Base-by-base conservation (phyloP, 2,113 vertebrate species). In the Antennarius striatus region DNA sequence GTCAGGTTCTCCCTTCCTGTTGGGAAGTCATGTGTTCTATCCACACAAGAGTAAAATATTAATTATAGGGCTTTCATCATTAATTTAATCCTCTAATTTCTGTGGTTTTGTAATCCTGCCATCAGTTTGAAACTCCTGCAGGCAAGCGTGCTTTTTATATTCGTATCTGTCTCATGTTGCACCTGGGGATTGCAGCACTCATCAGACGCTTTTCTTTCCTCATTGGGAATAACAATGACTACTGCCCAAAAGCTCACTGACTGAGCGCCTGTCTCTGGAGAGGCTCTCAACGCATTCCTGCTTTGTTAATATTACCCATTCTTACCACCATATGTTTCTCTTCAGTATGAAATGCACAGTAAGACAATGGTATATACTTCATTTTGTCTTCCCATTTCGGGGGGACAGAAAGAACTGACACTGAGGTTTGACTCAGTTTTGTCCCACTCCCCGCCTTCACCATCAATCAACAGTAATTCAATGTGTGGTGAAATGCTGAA, bases 191-290 rank as follows among this genome's bases (percentile, higher is more conserved):
- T 40, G 39, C 5, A 40, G 39, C 22, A 22, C 77, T 80, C 63
- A 64, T 79, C 57, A 77, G 62, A 78, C 22, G 11, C 59, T 60
- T 78, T 59, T 55, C 50, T 56, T 32, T 56, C 55, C 77, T 70
- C 58, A 56, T 54, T 45, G 47, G 62, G 52, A 59, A 39, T 28
- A 53, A 52, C 55, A 75, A 43, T 36, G 45, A 40, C 68, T 69
- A 9, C 49, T 63, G 12, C 56, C 56, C 49, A 54, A 63, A 68
- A 86, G 49, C 70, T 61, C 54, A 57, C 71, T 78, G 69, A 43
- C 70, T 79, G 69, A 8, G 10, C 36, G 48, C 47, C 1, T 75
- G 36, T 78, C 73, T 62, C 77, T 30, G 54, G 61, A 36, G 56
- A 60, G 47, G 51, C 48, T 42, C 53, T 49, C 49, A 59, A 67